These are phyloP conservation scores for Camponotus pennsylvanicus DNA, from an alignment of 1,140 invertebrate species.

Conservation along the genomic window DNA sequence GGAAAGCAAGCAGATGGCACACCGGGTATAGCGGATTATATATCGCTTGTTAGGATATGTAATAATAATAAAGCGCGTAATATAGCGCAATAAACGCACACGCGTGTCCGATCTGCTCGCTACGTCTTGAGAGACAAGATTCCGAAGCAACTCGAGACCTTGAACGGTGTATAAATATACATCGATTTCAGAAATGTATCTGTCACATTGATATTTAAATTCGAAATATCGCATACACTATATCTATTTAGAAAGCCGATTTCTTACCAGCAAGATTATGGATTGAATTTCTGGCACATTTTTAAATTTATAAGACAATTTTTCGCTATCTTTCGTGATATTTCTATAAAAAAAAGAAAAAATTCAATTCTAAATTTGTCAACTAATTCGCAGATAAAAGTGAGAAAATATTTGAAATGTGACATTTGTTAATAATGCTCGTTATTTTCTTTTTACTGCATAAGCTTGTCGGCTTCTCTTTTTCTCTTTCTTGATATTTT, in stretches of 20 bases:
- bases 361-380: conserved; percentile 1
- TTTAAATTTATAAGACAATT: neutral
- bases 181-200: neutral
- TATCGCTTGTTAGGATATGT: conserved; percentile 57
- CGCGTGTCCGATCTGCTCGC: conserved; percentile 17
- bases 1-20: conserved; percentile 69
- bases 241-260: neutral
- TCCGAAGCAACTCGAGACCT: neutral
- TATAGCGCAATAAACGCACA: conserved; percentile 61
- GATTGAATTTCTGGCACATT: neutral
- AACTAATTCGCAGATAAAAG: neutral
- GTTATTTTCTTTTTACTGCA: neutral
- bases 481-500: neutral
- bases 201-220: neutral
- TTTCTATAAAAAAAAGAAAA: neutral
- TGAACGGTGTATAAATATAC: neutral
- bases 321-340: neutral
- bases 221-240: neutral
- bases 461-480: neutral
- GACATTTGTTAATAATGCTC: conserved; percentile 17
- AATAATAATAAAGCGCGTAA: conserved; percentile 75
- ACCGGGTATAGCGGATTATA: conserved; percentile 59
- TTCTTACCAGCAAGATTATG: too few species aligned
- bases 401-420: neutral
- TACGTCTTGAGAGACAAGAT: neutral